A percentile compares a stretch with the other conserved stretches of the same genome.
phyloP scores from a whole-genome alignment of 2,797 vertebrate species.

The Lepilemur septentrionalis region DNA sequence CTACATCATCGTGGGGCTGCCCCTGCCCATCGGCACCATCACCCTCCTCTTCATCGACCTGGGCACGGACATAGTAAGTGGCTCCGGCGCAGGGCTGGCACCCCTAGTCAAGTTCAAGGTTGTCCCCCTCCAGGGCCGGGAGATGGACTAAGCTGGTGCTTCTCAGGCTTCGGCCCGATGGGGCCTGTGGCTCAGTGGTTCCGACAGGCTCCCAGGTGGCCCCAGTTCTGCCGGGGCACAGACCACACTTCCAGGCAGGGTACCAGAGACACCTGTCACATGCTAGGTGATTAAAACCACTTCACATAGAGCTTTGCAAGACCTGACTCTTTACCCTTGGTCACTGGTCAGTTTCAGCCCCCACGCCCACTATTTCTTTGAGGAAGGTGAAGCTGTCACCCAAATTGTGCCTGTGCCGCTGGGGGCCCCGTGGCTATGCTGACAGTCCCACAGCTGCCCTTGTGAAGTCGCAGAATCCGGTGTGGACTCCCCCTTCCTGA shows the following conservation, averaged over 20 bases:
- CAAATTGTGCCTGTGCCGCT: background rate
- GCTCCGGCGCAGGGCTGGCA: background rate
- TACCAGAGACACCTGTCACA: background rate
- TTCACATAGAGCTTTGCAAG: background rate
- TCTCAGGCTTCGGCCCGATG: background rate
- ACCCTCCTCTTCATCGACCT: conserved; percentile 89
- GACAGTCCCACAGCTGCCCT: background rate
- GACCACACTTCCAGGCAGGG: background rate
- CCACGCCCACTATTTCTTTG: background rate
- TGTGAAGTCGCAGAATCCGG: background rate
- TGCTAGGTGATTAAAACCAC: background rate
- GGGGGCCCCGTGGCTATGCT: background rate
- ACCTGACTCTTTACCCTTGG: background rate
- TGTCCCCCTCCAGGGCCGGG: background rate
- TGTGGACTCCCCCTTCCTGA: background rate
- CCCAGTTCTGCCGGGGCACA: background rate
- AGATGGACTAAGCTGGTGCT: background rate
- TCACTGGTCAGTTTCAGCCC: background rate
- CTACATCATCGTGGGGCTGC: conserved; percentile 86
- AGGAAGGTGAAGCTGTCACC: background rate
- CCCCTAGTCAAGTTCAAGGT: background rate
- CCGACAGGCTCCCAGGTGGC: background rate
- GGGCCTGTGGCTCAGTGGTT: background rate
- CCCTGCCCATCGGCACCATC: conserved; percentile 88
- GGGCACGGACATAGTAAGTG: conserved; percentile 89